Conservation (phyloP, 2,113 vertebrate genomes). For the Vombatus ursinus region DNA sequence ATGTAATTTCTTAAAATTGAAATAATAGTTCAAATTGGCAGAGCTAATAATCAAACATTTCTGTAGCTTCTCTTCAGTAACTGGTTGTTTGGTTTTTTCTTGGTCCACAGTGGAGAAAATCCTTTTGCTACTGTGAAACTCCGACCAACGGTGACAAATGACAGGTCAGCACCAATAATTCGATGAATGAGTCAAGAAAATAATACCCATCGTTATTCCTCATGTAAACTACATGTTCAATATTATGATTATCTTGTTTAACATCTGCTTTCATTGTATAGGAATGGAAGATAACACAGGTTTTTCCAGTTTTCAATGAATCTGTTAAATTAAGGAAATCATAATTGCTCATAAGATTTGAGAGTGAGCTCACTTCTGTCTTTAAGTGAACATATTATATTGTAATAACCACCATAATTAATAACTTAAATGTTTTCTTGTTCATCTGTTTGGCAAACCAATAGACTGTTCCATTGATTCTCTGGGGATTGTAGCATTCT, state of each 20-base stretch:
- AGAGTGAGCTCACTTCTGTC: conserved; percentile 72
- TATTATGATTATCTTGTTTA: conserved; percentile 52
- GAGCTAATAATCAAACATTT: neutral
- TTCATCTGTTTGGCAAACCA: conserved; percentile 55
- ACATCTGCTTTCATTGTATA: conserved; percentile 55
- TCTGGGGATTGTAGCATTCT: conserved; percentile 26
- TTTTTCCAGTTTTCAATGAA: conserved; percentile 58
- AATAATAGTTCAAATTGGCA: neutral
- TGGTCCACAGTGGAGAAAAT: conserved; percentile 91
- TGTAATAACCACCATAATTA: conserved; percentile 49
- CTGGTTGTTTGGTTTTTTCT: conserved; percentile 20
- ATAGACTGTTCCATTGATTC: conserved; percentile 67
- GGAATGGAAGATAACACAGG: conserved; percentile 43
- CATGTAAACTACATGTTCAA: neutral
- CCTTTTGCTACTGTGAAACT: conserved; percentile 95
- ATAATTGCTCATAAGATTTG: conserved; percentile 54
- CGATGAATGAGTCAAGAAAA: conserved; percentile 63
- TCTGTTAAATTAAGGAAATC: conserved; percentile 64
- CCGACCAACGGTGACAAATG: conserved; percentile 95
- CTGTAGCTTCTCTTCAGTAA: conserved; percentile 2
- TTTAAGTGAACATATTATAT: conserved; percentile 63
- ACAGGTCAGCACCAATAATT: conserved; percentile 93
- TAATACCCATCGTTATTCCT: neutral
- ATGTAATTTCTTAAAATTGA: too few relatives aligned
- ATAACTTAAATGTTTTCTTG: conserved; percentile 61